A percentile compares a stretch with the other conserved stretches of the same genome.
These are phyloP conservation scores for Sebastes steindachneri DNA, from an alignment of 2,797 vertebrate species.

Conservation along the genomic window DNA sequence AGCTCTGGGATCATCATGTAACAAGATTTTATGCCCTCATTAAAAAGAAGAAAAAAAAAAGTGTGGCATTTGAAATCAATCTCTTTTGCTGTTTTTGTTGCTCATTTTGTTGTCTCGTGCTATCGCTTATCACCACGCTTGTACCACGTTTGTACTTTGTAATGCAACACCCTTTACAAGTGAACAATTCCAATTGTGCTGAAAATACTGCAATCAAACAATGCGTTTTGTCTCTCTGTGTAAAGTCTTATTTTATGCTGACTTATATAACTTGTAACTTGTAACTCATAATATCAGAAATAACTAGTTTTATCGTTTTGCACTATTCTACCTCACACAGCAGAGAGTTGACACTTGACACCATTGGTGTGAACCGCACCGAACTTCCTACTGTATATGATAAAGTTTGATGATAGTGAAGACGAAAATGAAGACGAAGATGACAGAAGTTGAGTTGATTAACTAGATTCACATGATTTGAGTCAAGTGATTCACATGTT, in stretches of 20 bases:
- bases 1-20: conserved; percentile 46
- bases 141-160: background rate
- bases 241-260: background rate
- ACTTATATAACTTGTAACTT: background rate
- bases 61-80: conserved; percentile 21
- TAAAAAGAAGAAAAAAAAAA: conserved; percentile 11
- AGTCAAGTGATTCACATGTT: too few species aligned
- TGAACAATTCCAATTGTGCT: background rate
- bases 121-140: background rate
- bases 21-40: conserved; percentile 48
- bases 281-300: background rate
- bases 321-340: background rate
- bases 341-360: background rate
- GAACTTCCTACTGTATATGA: too few species aligned
- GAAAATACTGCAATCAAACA: background rate
- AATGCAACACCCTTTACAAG: background rate
- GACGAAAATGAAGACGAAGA: too few species aligned
- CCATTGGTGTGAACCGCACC: background rate
- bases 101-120: conserved; percentile 2
- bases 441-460: too few species aligned
- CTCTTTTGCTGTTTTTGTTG: background rate
- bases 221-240: background rate
- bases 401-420: too few species aligned
- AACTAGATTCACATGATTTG: too few species aligned
- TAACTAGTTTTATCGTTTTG: background rate